Percentiles rank a stretch among this genome's conserved stretches.
These are phyloP conservation scores for Tricholauxania praeusta DNA, from an alignment of 2,888 invertebrate genomes.

Conservation along the genomic window DNA sequence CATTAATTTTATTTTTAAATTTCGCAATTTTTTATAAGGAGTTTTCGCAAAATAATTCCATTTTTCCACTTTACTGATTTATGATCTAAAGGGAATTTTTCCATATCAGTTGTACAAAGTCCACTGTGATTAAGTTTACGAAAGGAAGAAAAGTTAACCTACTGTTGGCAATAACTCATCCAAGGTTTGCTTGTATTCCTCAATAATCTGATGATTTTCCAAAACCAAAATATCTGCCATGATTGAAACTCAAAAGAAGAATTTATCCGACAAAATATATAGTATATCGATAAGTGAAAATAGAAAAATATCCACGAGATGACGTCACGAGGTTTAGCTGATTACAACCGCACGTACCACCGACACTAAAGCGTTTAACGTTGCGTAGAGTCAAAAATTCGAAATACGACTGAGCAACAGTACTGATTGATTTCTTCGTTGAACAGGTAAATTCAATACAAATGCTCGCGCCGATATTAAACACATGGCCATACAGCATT, in stretches of 20 bases:
- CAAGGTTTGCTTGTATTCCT: slow-evolving; percentile 60
- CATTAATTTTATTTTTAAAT: too few species aligned
- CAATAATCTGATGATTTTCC: slow-evolving; percentile 58
- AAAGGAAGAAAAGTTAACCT: slow-evolving; percentile 47
- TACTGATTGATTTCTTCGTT: slow-evolving; percentile 28
- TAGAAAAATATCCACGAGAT: not conserved
- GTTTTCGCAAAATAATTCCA: too few species aligned
- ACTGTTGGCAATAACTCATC: slow-evolving; percentile 62
- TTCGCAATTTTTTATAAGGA: too few species aligned
- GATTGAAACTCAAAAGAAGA: slow-evolving; percentile 4
- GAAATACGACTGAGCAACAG: slow-evolving; percentile 19
- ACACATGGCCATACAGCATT: too few species aligned
- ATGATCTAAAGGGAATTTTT: too few species aligned
- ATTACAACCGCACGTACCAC: slow-evolving; percentile 14
- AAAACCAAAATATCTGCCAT: slow-evolving; percentile 64
- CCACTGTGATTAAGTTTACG: not conserved
- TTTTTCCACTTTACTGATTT: too few species aligned
- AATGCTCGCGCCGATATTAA: too few species aligned
- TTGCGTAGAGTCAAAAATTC: slow-evolving; percentile 25
- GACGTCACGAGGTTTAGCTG: slow-evolving; percentile 18
- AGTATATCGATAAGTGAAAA: not conserved
- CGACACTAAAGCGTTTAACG: slow-evolving; percentile 1
- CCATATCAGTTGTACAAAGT: not conserved
- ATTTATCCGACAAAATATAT: not conserved
- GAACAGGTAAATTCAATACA: not conserved